Evolutionary conservation across 2,113 vertebrate species (phyloP).

Genomic region (Procapra przewalskii): DNA sequence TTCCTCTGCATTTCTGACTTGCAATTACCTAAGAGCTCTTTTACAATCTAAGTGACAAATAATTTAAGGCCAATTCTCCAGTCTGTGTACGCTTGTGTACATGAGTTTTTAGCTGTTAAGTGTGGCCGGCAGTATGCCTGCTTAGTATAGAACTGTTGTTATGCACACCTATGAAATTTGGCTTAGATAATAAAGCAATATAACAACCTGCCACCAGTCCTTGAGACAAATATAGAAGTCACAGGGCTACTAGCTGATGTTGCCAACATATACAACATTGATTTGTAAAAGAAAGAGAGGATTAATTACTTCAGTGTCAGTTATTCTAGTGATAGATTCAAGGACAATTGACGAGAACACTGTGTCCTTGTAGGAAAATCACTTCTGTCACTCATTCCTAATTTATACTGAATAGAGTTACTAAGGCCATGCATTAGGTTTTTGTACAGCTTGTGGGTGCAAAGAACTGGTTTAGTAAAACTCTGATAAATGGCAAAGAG

Average conservation of each 20-base stretch:
- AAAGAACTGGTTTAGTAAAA: not conserved
- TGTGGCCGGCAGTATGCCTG: not conserved
- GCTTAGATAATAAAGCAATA: not conserved
- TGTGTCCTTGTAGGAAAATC: not conserved
- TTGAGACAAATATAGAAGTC: not conserved
- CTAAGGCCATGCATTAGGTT: not conserved
- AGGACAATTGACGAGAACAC: constrained; percentile 1
- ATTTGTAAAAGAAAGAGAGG: not conserved
- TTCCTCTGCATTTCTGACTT: not conserved
- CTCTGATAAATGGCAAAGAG: not conserved
- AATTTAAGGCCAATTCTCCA: not conserved
- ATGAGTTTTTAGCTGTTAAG: not conserved
- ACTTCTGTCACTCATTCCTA: not conserved
- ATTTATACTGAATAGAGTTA: not conserved
- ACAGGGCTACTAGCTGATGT: not conserved
- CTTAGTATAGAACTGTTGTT: not conserved
- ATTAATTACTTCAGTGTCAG: not conserved
- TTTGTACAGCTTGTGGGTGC: not conserved
- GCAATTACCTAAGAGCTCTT: not conserved
- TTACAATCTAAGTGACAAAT: not conserved
- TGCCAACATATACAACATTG: not conserved
- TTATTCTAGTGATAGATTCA: not conserved
- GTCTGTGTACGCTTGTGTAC: not conserved
- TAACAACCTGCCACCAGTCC: not conserved
- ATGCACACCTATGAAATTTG: not conserved